Evolutionary conservation across 2,797 vertebrate genomes (phyloP), one percentile per base, ranked within the genome.

Genomic region (Glossophaga mutica): DNA sequence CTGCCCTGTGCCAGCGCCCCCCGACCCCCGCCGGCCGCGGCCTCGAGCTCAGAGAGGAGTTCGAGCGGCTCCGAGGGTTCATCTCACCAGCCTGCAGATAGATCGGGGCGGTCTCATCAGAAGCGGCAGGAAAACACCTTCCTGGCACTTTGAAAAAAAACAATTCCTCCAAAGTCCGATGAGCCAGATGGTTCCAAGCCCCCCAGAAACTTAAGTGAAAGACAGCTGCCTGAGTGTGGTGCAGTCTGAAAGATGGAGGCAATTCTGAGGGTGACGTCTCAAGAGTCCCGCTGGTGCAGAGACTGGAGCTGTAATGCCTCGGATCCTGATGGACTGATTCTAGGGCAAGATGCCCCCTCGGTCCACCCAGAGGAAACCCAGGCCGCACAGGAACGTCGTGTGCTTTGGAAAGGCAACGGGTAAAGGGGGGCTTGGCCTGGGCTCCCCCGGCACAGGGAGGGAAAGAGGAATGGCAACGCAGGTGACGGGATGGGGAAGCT

Each of bases 31-130:
- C 32, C 48, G n/a, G 26, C 21, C 12, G 16, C 24, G n/a, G 90
- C 37, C 78, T 65, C 52, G 10, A 15, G 39, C 32, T 59, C 68
- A 14, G 55, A 32, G 57, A 57, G 7, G 39, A 6, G 19, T 16
- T 0, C 0, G 14, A n/a, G 52, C 37, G n/a, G 70, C 46, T 44
- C 5, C 1, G 15, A 1, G 2, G 5, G 32, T 6, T 34, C 6
- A 16, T 16, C 4, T 0, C 0, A 7, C 65, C 70, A 16, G 81
- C 68, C 21, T 52, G 5, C 26, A 29, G 16, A 37, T 22, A n/a
- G 6, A 21, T 42, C 32, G 9, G 24, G 0, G 2, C 37, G 29
- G 44, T 65, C 74, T 34, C 29, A 50, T 2, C 10, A 7, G 0
- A 68, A 82, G 81, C 0, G 39, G 73, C 52, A 29, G 59, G 34